Evolutionary conservation across 1,140 invertebrate species (phyloP).

Genomic region (Archivesica marissinica): DNA sequence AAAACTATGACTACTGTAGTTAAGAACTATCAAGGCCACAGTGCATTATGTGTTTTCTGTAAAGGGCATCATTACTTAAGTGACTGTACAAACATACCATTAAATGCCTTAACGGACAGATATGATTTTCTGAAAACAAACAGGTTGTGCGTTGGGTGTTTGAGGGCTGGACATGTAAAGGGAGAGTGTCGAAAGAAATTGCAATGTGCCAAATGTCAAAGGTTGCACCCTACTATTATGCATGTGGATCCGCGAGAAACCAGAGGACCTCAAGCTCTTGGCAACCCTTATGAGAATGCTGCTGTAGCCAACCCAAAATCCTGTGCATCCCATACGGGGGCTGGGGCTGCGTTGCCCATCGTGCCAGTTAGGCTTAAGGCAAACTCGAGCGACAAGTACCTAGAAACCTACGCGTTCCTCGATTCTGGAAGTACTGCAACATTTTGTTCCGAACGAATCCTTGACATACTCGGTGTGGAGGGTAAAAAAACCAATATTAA

Average conservation of each 20-base stretch:
- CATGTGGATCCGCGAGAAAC: not conserved
- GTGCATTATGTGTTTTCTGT: not conserved
- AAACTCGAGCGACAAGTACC: not conserved
- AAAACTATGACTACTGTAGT: too few relatives aligned
- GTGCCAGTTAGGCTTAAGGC: slow-evolving; percentile 19
- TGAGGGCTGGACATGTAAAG: not conserved
- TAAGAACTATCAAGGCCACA: not conserved
- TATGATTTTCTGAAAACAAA: slow-evolving; percentile 22
- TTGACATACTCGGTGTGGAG: not conserved
- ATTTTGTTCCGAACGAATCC: slow-evolving; percentile 1
- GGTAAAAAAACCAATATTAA: too few relatives aligned
- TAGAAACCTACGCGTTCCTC: not conserved
- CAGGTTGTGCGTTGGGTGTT: slow-evolving; percentile 25
- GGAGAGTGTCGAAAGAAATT: not conserved
- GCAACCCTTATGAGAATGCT: too few relatives aligned
- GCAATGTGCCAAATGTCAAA: not conserved
- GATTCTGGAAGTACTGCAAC: not conserved
- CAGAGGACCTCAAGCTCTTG: not conserved
- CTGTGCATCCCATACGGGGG: not conserved
- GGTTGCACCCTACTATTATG: not conserved
- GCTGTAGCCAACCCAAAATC: not conserved
- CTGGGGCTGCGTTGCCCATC: not conserved
- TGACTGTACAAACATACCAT: not conserved
- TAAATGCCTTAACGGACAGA: slow-evolving; percentile 4
- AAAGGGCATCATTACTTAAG: not conserved